Percentiles rank a stretch among this genome's conserved stretches.
phyloP scores from a whole-genome alignment of 2,797 vertebrate genomes.

The Sebastes nivosus region DNA sequence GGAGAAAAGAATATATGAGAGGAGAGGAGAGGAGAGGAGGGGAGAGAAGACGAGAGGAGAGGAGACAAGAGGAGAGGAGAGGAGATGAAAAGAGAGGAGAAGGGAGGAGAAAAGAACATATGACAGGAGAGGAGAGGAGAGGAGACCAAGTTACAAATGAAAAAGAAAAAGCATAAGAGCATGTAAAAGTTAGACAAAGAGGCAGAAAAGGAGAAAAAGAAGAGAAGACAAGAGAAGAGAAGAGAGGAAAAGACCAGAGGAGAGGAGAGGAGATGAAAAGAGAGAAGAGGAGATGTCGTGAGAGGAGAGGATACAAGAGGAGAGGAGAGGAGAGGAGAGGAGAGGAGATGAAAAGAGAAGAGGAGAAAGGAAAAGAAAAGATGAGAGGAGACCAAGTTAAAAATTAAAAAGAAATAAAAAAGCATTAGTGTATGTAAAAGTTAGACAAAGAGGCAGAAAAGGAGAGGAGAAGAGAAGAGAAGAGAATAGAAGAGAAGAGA shows the following conservation, averaged over 20 bases:
- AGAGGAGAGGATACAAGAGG: too few relatives aligned
- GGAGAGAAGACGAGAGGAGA: conserved; percentile 1
- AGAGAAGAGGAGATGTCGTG: accelerated
- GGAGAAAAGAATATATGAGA: neutral
- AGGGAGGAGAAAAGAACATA: neutral
- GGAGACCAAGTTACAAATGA: neutral
- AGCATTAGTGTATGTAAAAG: too few relatives aligned
- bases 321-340: accelerated
- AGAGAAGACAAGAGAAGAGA: too few relatives aligned
- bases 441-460: too few relatives aligned
- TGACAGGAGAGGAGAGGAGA: neutral
- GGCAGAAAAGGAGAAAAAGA: too few relatives aligned
- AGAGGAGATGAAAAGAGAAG: too few relatives aligned
- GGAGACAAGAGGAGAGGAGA: neutral
- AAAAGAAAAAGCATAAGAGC: neutral
- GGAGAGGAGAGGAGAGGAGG: neutral
- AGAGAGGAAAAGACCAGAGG: too few relatives aligned
- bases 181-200: neutral
- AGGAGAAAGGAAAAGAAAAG: too few relatives aligned
- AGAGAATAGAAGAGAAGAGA: neutral
- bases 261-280: too few relatives aligned
- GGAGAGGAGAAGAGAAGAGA: neutral
- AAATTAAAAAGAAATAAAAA: too few relatives aligned
- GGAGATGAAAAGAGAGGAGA: neutral
- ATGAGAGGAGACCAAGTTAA: too few relatives aligned